Evolutionary conservation across 1,140 invertebrate genomes (phyloP), one percentile per base, ranked within the genome.

Genomic region (Drosophila nigrodunni): DNA sequence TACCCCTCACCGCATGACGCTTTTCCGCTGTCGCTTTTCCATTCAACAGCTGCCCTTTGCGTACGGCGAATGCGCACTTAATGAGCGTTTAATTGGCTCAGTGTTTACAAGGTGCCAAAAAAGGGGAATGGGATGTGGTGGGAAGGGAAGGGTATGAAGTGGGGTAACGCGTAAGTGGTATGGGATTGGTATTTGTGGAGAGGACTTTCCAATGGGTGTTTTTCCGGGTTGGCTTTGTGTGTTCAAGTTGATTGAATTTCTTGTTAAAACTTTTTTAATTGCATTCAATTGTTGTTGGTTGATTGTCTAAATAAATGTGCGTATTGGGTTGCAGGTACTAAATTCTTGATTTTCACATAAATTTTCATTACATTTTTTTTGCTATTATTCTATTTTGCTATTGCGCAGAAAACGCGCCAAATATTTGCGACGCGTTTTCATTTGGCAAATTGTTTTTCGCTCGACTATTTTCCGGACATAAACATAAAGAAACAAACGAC

Each of bases 51-150:
- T 44, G 39, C 54, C 52, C 47, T 57, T 52, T 74, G 34, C 49
- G 47, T 41, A 41, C 44, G 41, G 54, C 39, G 55, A 77, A 66
- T 89, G 83, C 74, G 80, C 80, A 88, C 80, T 89, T 88, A 89
- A 88, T 88, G 83, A 88, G 83, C 83, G 83, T 88, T 88, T 88
- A 88, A 88, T 88, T 88, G 83, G 85, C 83, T 82, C 80, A 74
- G 74, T 88, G 82, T 88, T 87, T 87, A 87, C 82, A 82, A 76
- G 70, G 74, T 89, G 83, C 73, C 66, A 49, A 49, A 49, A 43
- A 30, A 43, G 47, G 37, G 35, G 41, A 11, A 62, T 35, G 35
- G 41, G 10, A 11, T 43, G 55, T 15, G 15, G 47, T 3, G 15
- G 4, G 10, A 39, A 2, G 18, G 46, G 66, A 43, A 41, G 79